Conservation (phyloP, 2,113 vertebrate species). For the Falco punctatus region DNA sequence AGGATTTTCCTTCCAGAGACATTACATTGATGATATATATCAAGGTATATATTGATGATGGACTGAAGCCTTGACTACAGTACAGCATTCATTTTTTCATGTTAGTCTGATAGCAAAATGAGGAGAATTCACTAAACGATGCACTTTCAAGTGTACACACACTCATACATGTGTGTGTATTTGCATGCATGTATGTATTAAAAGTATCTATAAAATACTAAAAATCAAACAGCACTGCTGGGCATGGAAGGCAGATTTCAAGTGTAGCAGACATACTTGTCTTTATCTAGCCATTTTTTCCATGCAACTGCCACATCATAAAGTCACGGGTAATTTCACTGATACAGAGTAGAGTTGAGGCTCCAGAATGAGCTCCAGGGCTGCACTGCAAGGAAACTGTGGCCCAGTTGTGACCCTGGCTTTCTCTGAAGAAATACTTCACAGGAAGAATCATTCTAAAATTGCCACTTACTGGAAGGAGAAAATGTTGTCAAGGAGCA, state of each 20-base stretch:
- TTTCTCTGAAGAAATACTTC: background rate
- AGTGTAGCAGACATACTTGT: background rate
- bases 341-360: background rate
- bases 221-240: background rate
- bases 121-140: background rate
- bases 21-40: background rate
- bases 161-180: background rate
- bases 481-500: background rate
- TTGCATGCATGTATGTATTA: background rate
- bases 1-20: background rate
- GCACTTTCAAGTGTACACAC: background rate
- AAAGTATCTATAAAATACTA: background rate
- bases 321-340: background rate
- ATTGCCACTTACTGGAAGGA: background rate
- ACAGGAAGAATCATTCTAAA: background rate
- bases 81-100: background rate
- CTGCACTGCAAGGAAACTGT: background rate
- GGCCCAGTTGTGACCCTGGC: background rate
- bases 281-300: background rate
- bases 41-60: background rate
- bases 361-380: background rate
- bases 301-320: background rate
- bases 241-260: background rate
- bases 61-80: background rate
- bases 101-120: background rate